phyloP scores from a whole-genome alignment of 2,797 vertebrate species.

The Paramormyrops hopkinsi region DNA sequence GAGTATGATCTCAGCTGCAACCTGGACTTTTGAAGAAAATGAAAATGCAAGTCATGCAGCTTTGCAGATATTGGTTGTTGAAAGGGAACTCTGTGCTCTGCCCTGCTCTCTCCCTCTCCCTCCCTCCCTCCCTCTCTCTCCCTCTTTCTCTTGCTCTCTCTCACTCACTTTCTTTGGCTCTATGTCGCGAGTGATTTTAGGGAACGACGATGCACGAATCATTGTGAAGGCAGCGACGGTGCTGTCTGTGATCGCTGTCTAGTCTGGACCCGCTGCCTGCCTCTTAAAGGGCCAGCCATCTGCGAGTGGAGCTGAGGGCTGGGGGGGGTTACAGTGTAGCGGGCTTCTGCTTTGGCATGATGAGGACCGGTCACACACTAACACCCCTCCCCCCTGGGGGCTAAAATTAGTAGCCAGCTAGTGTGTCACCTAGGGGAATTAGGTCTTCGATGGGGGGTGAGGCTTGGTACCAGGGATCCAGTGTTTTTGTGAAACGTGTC shows the following conservation, averaged over 20 bases:
- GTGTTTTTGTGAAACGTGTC: background rate
- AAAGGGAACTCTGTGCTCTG: conserved; percentile 11
- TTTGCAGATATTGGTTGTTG: conserved; percentile 19
- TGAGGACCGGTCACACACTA: background rate
- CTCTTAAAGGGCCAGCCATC: conserved; percentile 66
- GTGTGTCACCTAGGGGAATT: conserved; percentile 20
- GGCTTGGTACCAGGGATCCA: background rate
- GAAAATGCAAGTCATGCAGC: conserved; percentile 32
- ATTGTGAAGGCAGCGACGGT: conserved; percentile 68
- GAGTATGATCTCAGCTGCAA: conserved; percentile 19
- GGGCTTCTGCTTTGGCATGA: background rate
- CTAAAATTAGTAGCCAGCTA: conserved; percentile 25
- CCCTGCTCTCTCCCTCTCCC: background rate
- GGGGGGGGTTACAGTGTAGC: background rate
- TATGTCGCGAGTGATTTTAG: conserved; percentile 14
- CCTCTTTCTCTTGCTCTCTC: background rate
- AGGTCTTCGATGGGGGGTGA: conserved; percentile 8
- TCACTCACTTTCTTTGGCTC: conserved; percentile 5
- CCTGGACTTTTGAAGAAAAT: conserved; percentile 23
- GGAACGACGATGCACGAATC: conserved; percentile 59
- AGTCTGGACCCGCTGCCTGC: conserved; percentile 50
- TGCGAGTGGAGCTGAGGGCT: background rate
- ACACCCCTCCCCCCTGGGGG: background rate
- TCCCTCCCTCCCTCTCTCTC: background rate
- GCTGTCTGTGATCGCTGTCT: conserved; percentile 49